Evolutionary conservation across 2,888 invertebrate genomes (phyloP), one percentile per base, ranked within the genome.

Genomic region (Noctua fimbriata): DNA sequence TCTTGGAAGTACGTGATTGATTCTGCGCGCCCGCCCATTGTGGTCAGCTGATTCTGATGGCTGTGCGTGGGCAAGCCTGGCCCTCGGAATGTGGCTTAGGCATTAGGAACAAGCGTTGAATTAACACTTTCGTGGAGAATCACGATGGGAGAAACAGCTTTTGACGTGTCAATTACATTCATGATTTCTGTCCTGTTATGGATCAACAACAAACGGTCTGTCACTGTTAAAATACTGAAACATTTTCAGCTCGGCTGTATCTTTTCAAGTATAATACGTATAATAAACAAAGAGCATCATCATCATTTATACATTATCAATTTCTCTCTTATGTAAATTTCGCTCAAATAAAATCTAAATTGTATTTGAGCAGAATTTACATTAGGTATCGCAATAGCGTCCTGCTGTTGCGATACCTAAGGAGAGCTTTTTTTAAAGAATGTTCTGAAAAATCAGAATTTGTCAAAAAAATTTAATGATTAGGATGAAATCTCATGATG

Each of bases 1-100:
- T 95, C 95, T 90, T 89, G 92, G 95, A 95, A 95, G 84, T 83
- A 87, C 89, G 92, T 94, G 95, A 95, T 95, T 95, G 94, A 95
- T 95, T 94, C 93, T 83, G 88, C 89, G 88, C 89, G 89, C 91
- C 91, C 91, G 89, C 92, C 91, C 92, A 87, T 90, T 90, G 88
- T 90, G 90, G 84, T 89, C 90, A 90, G 91, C 90, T 91, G 90
- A 87, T 89, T 89, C 83, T 81, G 81, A 77, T 84, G 58, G 84
- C 63, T 67, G 67, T 77, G 87, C 85, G 85, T 85, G 85, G 85
- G 85, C 87, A 74, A 83, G 84, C 87, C 47, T 84, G 79, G 67
- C 32, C 63, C 47, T 7, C 58, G 85, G 85, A 85, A 87, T 85
- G 85, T 70, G 69, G 87, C 84, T 84, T 78, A 75, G 87, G 67